Evolutionary conservation across 2,888 invertebrate species (phyloP).

Genomic region (Sclerodermus sp.): DNA sequence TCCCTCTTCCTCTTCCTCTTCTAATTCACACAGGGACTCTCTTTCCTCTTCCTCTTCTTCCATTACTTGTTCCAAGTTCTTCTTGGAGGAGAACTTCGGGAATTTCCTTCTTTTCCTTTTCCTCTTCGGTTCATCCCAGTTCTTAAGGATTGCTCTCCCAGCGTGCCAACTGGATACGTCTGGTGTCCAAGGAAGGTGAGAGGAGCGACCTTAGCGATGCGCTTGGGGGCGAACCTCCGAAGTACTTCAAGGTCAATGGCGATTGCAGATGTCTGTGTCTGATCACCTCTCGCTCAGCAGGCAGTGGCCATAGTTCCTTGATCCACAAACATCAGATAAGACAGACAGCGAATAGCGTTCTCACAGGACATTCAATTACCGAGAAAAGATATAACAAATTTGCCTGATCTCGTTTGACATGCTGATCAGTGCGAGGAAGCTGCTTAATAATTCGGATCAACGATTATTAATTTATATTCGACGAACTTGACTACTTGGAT

Average conservation of each 20-base stretch:
- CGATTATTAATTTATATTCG: too few relatives aligned
- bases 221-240: slow-evolving; percentile 60
- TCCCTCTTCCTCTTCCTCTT: not conserved
- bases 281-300: slow-evolving; percentile 70
- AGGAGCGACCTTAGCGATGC: slow-evolving; percentile 63
- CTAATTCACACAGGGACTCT: not conserved
- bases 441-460: too few relatives aligned
- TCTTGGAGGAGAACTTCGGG: too few relatives aligned
- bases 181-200: slow-evolving; percentile 62
- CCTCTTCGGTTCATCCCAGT: not conserved
- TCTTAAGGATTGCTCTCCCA: slow-evolving; percentile 54
- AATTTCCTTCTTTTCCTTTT: not conserved
- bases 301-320: slow-evolving; percentile 65
- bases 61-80: not conserved
- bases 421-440: too few relatives aligned
- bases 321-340: not conserved
- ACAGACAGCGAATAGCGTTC: too few relatives aligned
- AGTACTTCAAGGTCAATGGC: slow-evolving; percentile 64
- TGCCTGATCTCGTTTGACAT: too few relatives aligned
- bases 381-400: too few relatives aligned
- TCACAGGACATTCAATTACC: too few relatives aligned
- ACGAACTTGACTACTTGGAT: too few relatives aligned
- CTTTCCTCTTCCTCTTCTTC: not conserved
- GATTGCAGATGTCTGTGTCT: slow-evolving; percentile 70
- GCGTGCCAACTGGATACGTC: slow-evolving; percentile 55